These are phyloP conservation scores for Paramisgurnus dabryanus DNA, from an alignment of 2,113 vertebrate genomes.

Conservation along the genomic window DNA sequence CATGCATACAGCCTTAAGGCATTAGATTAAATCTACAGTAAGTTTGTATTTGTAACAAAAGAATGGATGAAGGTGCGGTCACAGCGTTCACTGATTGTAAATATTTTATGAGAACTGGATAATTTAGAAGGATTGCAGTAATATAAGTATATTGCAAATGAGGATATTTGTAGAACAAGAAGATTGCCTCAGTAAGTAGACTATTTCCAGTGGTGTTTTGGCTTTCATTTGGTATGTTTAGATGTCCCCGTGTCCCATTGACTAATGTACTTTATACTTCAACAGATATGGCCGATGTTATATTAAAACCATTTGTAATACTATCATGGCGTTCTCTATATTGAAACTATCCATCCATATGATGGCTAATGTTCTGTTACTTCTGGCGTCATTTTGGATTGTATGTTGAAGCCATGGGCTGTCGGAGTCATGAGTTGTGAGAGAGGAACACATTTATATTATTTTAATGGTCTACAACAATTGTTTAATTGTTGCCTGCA, in stretches of 20 bases:
- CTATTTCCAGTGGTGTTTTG: background rate
- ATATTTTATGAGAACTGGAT: too few species aligned
- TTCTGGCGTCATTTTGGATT: background rate
- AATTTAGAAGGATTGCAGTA: too few species aligned
- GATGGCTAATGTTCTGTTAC: background rate
- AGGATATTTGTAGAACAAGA: background rate
- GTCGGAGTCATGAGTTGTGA: background rate
- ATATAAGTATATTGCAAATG: background rate
- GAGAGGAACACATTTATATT: background rate
- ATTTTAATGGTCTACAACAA: conserved; percentile 1
- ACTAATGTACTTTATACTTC: background rate
- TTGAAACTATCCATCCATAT: background rate
- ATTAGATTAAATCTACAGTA: background rate
- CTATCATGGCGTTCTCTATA: background rate
- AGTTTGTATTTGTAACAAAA: background rate
- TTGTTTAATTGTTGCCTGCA: conserved; percentile 5
- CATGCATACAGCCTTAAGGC: background rate
- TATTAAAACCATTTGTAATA: conserved; percentile 23
- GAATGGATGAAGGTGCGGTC: background rate
- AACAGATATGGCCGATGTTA: background rate
- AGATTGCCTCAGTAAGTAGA: background rate
- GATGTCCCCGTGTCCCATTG: background rate
- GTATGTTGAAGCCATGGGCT: background rate
- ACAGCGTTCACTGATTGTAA: background rate
- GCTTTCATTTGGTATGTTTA: background rate